Base-by-base conservation (phyloP, 1,140 invertebrate genomes). In the Drosophila arizonae region DNA sequence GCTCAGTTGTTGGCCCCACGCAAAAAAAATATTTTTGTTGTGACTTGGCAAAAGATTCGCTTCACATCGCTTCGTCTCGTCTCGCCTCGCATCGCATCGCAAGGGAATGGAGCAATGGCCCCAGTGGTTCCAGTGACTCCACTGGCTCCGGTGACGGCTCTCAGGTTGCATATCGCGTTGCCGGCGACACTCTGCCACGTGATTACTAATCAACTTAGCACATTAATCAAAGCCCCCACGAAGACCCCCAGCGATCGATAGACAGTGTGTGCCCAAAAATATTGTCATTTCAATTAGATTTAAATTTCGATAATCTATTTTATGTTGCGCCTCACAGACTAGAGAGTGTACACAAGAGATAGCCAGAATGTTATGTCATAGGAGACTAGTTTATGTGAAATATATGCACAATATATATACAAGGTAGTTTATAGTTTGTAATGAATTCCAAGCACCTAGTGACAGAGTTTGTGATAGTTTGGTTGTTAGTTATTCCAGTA, bases 21-120 rank as follows among this genome's bases (percentile, higher is more conserved):
- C 81, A 75, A 78, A 72, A 79, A 79, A 24, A 2, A 85, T 85
- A 86, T 81, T 86, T 85, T 62, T 60, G 58, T 52, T 77, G 60
- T 80, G 72, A 79, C 79, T 75, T 72, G 51, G 50, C 68, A 63
- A 61, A 62, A 55, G 26, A 10, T 26, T 50, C 52, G 56, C 41
- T n/a, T 72, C 62, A 15, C 48, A 64, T 28, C n/a, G 57, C 28
- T 6, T 61, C 41, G 30, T 1, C 13, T 26, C 11, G 52, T 17
- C 24, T 52, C 50, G 24, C 33, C 52, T 28, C 61, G 48, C 63
- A 62, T 21, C 54, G 24, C 33, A 63, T 28, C 61, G 48, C 63
- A 62, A 15, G 45, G 56, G 46, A 39, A 6, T 33, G 62, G 71
- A 51, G 50, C 71, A 73, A 62, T 73, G 57, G 51, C 71, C 71